Percentiles rank a stretch among this genome's conserved stretches.
Conservation (phyloP, 2,113 vertebrate genomes). For the Syrmaticus mikado region DNA sequence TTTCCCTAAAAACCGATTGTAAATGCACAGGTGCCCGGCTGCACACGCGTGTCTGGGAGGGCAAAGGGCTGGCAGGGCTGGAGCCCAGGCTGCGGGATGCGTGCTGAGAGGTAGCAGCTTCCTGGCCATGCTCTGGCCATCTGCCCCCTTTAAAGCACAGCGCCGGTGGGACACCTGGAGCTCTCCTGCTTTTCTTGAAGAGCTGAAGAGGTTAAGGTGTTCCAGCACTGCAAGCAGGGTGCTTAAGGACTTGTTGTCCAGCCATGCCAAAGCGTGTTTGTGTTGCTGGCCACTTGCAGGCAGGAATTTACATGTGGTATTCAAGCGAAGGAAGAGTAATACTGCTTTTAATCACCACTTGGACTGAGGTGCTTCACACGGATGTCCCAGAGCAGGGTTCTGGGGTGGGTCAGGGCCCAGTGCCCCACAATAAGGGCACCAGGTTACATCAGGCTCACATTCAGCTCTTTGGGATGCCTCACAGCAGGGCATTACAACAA, state of each 20-base stretch:
- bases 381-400: accelerated
- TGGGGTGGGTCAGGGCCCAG: not conserved
- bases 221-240: accelerated
- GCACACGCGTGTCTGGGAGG: accelerated
- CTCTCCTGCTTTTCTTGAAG: not conserved
- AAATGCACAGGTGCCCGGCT: not conserved
- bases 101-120: accelerated
- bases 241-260: not conserved
- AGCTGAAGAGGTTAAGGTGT: accelerated
- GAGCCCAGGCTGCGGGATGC: accelerated
- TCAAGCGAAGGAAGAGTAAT: accelerated
- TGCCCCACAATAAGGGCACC: not conserved
- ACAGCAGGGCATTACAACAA: accelerated
- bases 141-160: not conserved
- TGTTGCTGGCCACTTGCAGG: not conserved
- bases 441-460: accelerated
- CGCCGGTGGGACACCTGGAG: not conserved
- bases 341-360: accelerated
- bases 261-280: accelerated
- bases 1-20: not conserved
- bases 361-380: accelerated
- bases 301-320: accelerated
- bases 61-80: not conserved
- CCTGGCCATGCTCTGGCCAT: accelerated
- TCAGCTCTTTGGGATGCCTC: not conserved